Evolutionary conservation across 2,113 vertebrate species (phyloP), one percentile per base, ranked within the genome.

Genomic region (Zosterops japonicus): DNA sequence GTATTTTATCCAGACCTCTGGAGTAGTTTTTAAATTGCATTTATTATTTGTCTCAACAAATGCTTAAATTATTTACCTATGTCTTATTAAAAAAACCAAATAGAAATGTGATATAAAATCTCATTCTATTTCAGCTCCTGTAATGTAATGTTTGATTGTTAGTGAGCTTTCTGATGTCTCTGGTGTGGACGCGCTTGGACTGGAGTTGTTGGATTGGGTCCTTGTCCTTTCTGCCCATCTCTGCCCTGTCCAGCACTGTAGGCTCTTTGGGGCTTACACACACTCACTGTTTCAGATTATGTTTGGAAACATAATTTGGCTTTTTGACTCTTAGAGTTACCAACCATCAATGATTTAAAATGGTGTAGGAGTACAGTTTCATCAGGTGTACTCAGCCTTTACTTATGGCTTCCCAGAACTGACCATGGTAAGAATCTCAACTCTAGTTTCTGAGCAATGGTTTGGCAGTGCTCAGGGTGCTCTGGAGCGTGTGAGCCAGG

Each of bases 81-180:
- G 0, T 78, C n/a, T 33, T 86, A 18, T 42, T n/a, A n/a, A 49
- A 56, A 78, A 76, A 36, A n/a, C n/a, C 2, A 33, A 64, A 11
- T 24, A 70, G 56, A 67, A 86, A 67, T 0, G 0, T 1, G 1
- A 14, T 80, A 39, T 22, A 63, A 90, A 80, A 33, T 50, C 10
- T 68, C 0, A 0, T 17, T 55, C 12, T 36, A 10, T 80, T 83
- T 88, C 49, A 29, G 15, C 49, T 14, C 36, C 36, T 12, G 1
- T 46, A 25, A 14, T 50, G 29, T 7, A 47, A 21, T 42, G 16
- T 39, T 81, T 29, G 4, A 11, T n/a, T 57, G 19, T 27, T 33
- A 25, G 14, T 50, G 59, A 86, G 59, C 42, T 65, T 83, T 49
- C 27, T 0, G 0, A 5, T 0, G 0, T 29, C 9, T 59, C 46